These are phyloP conservation scores for Peromyscus californicus DNA, from an alignment of 2,113 vertebrate species.

Conservation along the genomic window DNA sequence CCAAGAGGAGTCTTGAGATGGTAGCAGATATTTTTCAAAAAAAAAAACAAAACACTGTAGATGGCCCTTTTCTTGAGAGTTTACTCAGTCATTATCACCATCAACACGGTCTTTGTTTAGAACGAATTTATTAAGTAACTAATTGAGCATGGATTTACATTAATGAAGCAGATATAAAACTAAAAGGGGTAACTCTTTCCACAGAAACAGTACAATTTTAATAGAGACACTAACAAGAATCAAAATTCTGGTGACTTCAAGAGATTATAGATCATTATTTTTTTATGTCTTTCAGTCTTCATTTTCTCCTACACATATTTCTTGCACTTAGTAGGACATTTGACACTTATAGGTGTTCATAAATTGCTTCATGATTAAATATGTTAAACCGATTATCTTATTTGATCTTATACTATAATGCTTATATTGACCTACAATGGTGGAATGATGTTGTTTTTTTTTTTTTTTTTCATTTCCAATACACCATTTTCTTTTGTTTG, in stretches of 20 bases:
- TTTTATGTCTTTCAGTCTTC: not conserved
- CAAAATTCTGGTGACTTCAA: not conserved
- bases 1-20: not conserved
- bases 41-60: not conserved
- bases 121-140: constrained; percentile 22
- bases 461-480: constrained; percentile 21
- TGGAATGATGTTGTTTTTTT: not conserved
- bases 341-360: not conserved
- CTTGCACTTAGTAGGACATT: not conserved
- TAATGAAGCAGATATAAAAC: constrained; percentile 42
- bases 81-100: not conserved
- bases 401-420: not conserved
- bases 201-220: not conserved
- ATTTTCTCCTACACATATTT: not conserved
- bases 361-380: constrained; percentile 12
- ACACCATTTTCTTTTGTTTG: not conserved
- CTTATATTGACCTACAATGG: not conserved
- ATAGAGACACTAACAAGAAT: constrained; percentile 15
- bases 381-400: not conserved
- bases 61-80: not conserved
- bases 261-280: constrained; percentile 15
- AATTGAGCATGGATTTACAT: not conserved
- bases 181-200: not conserved
- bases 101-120: not conserved
- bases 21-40: not conserved